Conservation (phyloP, 23 tunicate species). For the Styela plicata region DNA sequence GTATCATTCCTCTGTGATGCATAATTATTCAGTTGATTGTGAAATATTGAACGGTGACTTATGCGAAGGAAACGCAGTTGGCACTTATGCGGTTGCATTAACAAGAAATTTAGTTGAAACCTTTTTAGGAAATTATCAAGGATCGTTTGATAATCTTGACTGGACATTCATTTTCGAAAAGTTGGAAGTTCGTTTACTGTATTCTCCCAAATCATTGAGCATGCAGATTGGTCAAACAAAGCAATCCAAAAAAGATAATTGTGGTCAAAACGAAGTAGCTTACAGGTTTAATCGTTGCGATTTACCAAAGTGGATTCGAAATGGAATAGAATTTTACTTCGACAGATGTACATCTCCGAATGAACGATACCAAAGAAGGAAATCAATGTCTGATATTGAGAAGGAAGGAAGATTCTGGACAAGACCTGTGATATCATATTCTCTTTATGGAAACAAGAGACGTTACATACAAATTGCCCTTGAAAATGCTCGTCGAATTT, state of each 20-base stretch:
- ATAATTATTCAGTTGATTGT: too few relatives aligned
- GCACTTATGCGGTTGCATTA: background rate
- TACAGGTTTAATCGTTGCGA: too few relatives aligned
- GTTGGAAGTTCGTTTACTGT: background rate
- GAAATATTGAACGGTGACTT: too few relatives aligned
- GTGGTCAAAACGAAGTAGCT: conserved; percentile 18
- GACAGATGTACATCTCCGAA: background rate
- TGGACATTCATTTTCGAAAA: background rate
- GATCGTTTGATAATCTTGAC: background rate
- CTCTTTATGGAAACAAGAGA: conserved; percentile 6
- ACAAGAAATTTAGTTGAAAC: background rate
- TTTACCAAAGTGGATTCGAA: conserved; percentile 7
- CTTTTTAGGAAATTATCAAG: background rate
- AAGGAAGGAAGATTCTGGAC: too few relatives aligned
- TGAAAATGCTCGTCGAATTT: too few relatives aligned
- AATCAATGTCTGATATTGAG: too few relatives aligned
- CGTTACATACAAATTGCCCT: too few relatives aligned
- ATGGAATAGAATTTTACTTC: too few relatives aligned
- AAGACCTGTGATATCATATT: background rate
- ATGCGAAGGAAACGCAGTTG: too few relatives aligned
- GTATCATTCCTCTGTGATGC: too few relatives aligned
- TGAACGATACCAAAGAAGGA: too few relatives aligned
- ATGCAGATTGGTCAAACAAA: conserved; percentile 7
- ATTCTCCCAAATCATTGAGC: background rate
- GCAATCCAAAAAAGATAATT: background rate